phyloP scores from a whole-genome alignment of 2,888 invertebrate genomes.

The Athripsodes cinereus region DNA sequence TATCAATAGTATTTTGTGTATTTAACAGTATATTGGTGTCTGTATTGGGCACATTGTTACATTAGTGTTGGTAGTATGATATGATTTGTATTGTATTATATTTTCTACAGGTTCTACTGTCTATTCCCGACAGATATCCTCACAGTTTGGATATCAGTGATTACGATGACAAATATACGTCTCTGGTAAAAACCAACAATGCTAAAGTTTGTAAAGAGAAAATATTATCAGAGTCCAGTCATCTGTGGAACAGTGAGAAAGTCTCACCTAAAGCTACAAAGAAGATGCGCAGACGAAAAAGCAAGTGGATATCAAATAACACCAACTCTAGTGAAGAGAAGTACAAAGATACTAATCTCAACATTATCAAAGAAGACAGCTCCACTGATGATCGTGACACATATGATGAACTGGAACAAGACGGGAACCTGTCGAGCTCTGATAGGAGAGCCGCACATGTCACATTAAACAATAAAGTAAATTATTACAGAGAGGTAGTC shows the following conservation, averaged over 20 bases:
- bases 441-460: no score
- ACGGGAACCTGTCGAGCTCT: not conserved
- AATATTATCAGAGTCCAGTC: slow-evolving; percentile 3
- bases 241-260: slow-evolving; percentile 13
- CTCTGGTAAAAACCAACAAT: not conserved
- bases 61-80: no score
- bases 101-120: slow-evolving; percentile 8
- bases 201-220: slow-evolving; percentile 5
- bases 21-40: not conserved
- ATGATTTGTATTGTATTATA: no score
- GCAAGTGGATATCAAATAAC: not conserved
- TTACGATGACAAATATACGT: not conserved
- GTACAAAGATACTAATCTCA: not conserved
- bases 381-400: not conserved
- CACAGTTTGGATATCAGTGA: not conserved
- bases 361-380: not conserved
- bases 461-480: not conserved
- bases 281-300: slow-evolving; percentile 10
- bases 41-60: not conserved
- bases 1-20: no score
- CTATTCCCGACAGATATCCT: slow-evolving; percentile 7
- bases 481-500: not conserved
- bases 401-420: not conserved
- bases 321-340: not conserved
- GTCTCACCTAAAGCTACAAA: slow-evolving; percentile 16